Percentiles rank a stretch among this genome's conserved stretches.
These are phyloP conservation scores for Capitulum mitella DNA, from an alignment of 2,888 invertebrate species.

Conservation along the genomic window DNA sequence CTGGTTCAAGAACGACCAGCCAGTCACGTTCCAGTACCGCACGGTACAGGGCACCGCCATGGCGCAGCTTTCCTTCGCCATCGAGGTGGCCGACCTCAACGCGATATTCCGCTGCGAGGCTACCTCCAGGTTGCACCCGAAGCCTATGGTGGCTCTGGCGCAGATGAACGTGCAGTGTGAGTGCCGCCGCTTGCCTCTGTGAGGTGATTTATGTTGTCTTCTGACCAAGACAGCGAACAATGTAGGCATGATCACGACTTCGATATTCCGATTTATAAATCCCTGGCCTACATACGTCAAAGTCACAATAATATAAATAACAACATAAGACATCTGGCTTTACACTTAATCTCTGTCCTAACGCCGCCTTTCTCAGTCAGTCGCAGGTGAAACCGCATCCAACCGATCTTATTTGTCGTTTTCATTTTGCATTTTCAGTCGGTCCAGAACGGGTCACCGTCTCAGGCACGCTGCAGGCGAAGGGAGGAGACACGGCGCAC, in stretches of 20 bases:
- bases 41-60: constrained; percentile 36
- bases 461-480: constrained; percentile 76
- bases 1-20: constrained; percentile 89
- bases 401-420: too few species aligned
- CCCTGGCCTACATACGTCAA: too few species aligned
- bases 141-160: constrained; percentile 74
- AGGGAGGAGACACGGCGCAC: constrained; percentile 81
- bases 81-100: constrained; percentile 32
- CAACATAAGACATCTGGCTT: too few species aligned
- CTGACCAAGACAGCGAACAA: too few species aligned
- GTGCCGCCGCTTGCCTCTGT: constrained; percentile 45
- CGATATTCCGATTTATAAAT: too few species aligned
- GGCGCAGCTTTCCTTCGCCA: constrained; percentile 33
- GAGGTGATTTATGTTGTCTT: too few species aligned
- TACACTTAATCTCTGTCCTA: too few species aligned
- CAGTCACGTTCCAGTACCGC: constrained; percentile 55
- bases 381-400: too few species aligned
- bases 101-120: constrained; percentile 35
- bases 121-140: constrained; percentile 70
- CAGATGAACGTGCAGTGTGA: constrained; percentile 86
- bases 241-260: too few species aligned
- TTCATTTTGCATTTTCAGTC: constrained; percentile 61
- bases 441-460: constrained; percentile 84
- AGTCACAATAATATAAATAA: too few species aligned
- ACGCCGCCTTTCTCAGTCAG: too few species aligned